These are phyloP conservation scores for Carterocephalus palaemon DNA, from an alignment of 2,888 invertebrate genomes.

Conservation along the genomic window DNA sequence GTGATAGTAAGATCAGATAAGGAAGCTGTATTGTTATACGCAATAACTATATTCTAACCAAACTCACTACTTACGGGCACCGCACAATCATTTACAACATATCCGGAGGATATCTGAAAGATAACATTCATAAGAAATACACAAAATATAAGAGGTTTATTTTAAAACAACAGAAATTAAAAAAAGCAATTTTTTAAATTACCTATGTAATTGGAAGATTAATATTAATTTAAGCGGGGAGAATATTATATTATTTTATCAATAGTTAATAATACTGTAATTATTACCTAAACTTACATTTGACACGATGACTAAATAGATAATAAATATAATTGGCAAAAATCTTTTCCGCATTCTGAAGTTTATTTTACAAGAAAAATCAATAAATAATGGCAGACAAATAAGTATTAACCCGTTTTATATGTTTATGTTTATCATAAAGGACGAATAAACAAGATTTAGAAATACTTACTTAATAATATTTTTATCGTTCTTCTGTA, in stretches of 20 bases:
- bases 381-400: background rate
- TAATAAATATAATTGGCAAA: background rate
- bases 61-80: conserved; percentile 5
- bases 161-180: background rate
- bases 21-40: too few species aligned
- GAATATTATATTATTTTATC: too few species aligned
- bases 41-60: too few species aligned
- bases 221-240: too few species aligned
- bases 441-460: conserved; percentile 1
- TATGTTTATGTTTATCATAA: conserved; percentile 19
- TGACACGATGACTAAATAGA: background rate
- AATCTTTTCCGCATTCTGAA: conserved; percentile 3
- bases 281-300: conserved; percentile 15
- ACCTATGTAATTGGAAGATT: too few species aligned
- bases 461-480: background rate
- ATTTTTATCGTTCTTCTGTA: background rate
- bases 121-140: too few species aligned
- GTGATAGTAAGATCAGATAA: too few species aligned
- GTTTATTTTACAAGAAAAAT: background rate
- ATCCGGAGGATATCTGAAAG: conserved; percentile 5
- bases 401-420: conserved; percentile 10
- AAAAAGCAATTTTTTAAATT: too few species aligned
- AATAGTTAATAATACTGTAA: background rate
- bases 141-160: too few species aligned
- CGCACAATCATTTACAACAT: background rate